Conservation (phyloP, 2,113 vertebrate genomes). For the Pao palembangensis region DNA sequence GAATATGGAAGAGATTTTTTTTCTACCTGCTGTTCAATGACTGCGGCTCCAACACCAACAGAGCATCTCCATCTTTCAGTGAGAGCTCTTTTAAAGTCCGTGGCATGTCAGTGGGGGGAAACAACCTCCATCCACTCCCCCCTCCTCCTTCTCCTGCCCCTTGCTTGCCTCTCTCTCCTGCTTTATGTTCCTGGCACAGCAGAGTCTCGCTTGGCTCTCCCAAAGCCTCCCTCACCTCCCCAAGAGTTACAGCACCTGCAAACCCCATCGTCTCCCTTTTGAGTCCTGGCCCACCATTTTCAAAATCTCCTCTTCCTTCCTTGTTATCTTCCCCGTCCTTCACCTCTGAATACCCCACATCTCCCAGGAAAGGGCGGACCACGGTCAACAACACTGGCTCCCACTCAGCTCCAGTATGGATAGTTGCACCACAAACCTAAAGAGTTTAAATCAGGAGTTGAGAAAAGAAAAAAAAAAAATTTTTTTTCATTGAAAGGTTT, state of each 20-base stretch:
- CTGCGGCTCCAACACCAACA: constrained; percentile 80
- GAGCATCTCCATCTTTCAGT: constrained; percentile 80
- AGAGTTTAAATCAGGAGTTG: constrained; percentile 17
- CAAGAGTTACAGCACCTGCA: constrained; percentile 62
- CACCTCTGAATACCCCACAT: constrained; percentile 41
- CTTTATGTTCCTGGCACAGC: constrained; percentile 71
- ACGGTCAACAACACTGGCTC: constrained; percentile 86
- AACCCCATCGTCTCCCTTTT: constrained; percentile 63
- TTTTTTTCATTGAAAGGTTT: background rate
- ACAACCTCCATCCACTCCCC: constrained; percentile 79
- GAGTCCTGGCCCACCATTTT: constrained; percentile 54
- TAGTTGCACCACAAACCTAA: constrained; percentile 80
- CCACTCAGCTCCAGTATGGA: constrained; percentile 78
- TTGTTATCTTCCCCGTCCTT: constrained; percentile 3
- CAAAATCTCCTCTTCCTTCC: constrained; percentile 10
- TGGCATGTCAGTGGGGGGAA: constrained; percentile 76
- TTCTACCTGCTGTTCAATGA: constrained; percentile 79
- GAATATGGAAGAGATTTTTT: background rate
- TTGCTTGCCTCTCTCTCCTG: constrained; percentile 19
- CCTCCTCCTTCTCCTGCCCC: constrained; percentile 62
- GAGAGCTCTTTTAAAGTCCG: constrained; percentile 81
- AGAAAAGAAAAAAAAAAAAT: background rate
- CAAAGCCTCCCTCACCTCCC: constrained; percentile 59
- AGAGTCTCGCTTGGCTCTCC: constrained; percentile 69
- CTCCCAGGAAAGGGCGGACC: constrained; percentile 67